phyloP scores from a whole-genome alignment of 1,140 invertebrate genomes.

The Panagrolaimus sp. region DNA sequence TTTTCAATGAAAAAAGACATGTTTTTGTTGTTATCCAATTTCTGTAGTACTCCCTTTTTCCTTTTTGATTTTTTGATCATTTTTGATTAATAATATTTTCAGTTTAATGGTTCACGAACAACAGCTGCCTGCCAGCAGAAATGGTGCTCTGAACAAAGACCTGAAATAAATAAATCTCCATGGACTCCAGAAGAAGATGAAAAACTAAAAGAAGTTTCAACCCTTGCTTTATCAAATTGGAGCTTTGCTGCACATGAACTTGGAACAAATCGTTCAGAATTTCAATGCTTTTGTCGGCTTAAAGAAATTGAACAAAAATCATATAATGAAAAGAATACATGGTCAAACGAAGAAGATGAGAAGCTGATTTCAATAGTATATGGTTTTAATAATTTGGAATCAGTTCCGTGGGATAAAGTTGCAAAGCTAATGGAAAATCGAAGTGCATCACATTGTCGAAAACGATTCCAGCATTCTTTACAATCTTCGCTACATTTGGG shows the following conservation, averaged over 20 bases:
- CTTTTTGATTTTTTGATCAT: no score
- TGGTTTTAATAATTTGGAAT: not conserved
- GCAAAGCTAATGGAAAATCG: not conserved
- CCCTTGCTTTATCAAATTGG: not conserved
- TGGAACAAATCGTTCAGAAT: not conserved
- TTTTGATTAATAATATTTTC: not conserved
- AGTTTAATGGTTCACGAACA: not conserved
- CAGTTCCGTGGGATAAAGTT: not conserved
- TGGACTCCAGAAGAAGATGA: constrained; percentile 7
- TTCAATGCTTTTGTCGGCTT: not conserved
- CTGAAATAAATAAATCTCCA: not conserved
- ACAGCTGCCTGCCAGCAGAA: not conserved
- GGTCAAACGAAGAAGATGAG: not conserved
- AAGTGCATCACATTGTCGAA: not conserved
- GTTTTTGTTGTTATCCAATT: no score
- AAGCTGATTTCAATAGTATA: not conserved
- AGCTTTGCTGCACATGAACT: not conserved
- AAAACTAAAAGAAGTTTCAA: not conserved
- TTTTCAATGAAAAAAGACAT: no score
- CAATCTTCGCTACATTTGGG: not conserved
- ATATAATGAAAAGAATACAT: not conserved
- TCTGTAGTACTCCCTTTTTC: no score
- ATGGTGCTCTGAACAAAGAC: constrained; percentile 2
- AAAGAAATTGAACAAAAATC: not conserved
- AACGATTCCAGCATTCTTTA: not conserved